Conservation (phyloP, 2,113 vertebrate genomes). For the Vulpes vulpes region DNA sequence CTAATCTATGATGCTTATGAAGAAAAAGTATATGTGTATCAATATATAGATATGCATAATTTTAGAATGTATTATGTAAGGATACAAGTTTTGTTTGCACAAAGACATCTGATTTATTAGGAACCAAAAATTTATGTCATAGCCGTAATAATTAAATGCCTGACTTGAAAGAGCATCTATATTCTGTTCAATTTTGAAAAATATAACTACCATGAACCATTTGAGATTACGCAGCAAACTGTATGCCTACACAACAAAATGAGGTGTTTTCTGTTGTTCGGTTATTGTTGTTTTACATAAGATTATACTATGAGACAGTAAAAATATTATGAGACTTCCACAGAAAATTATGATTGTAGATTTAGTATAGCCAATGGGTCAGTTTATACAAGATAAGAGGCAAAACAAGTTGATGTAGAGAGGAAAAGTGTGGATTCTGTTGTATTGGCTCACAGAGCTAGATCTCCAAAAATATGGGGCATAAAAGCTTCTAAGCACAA, state of each 20-base stretch:
- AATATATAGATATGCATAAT: background rate
- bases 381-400: background rate
- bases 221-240: background rate
- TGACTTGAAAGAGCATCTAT: background rate
- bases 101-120: background rate
- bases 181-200: background rate
- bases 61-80: background rate
- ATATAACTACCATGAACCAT: background rate
- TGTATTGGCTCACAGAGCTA: background rate
- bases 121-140: background rate
- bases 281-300: background rate
- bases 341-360: slow-evolving; percentile 23
- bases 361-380: background rate
- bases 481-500: background rate
- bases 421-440: background rate
- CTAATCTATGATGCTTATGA: background rate
- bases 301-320: background rate
- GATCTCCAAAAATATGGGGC: background rate
- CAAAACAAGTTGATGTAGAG: background rate
- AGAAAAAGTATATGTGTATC: background rate
- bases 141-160: background rate
- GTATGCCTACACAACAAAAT: background rate
- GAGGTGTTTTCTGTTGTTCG: background rate
- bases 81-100: background rate
- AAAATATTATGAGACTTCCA: background rate